Evolutionary conservation across 2,888 invertebrate genomes (phyloP), one percentile per base, ranked within the genome.

Genomic region (Torymus aiolomorphi): DNA sequence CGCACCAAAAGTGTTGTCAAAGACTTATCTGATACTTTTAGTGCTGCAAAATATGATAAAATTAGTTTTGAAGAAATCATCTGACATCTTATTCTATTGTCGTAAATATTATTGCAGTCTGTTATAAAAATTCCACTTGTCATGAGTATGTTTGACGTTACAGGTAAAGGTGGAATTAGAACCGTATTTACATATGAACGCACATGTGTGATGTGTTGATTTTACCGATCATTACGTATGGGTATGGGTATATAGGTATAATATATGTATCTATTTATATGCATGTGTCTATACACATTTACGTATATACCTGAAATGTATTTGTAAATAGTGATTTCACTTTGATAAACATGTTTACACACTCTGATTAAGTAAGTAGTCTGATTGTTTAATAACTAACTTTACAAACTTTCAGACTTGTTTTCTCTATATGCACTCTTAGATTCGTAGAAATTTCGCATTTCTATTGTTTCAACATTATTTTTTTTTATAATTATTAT

Each of bases 1-100:
- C 52, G 52, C 16, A 61, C 31, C 20, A 57, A 8, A 49, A 57
- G 20, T 56, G 63, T 16, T 12, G 31, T 63, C 2, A 59, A 18
- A 13, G 31, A 42, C 13, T 31, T 51, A 70, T 49, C 51, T 18
- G 57, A 70, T 63, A 63, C 56, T 63, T 76, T 56, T 20, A 70
- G 20, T 54, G 18, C 2, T 70, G 18, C 18, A 70, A 56, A n/a
- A 24, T 63, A 49, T 49, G 52, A 70, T 63, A 13, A 5, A 24
- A 70, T 57, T 57, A 11, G 52, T 52, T 59, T 71, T 71, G 5
- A 65, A 65, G 52, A 57, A n/a, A 1, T 16, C 16, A 57, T 5
- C 12, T 10, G 13, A 65, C 71, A 77, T 77, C 8, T 5, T 42
- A 42, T 51, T 49, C 65, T 71, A 16, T 24, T 11, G 4, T 66